Conservation (phyloP, 2,113 vertebrate genomes). For the Xiphias gladius region DNA sequence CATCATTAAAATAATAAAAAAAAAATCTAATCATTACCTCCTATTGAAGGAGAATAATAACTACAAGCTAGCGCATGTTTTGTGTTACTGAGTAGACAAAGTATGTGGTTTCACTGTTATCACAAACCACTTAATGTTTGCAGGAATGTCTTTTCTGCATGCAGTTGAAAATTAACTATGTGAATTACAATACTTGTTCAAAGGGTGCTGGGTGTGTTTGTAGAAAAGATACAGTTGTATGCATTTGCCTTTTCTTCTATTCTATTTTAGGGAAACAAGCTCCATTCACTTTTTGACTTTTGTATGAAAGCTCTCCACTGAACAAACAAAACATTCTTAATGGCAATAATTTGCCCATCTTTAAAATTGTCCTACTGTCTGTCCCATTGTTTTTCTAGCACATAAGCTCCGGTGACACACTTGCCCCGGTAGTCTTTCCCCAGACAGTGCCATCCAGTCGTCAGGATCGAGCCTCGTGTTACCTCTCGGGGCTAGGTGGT, state of each 20-base stretch:
- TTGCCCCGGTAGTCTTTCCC: neutral
- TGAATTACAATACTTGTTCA: conserved; percentile 37
- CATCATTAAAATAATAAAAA: neutral
- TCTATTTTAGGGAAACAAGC: neutral
- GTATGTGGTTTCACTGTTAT: neutral
- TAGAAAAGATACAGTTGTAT: neutral
- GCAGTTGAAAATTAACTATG: conserved; percentile 68
- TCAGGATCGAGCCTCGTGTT: conserved; percentile 44
- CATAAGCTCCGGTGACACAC: conserved; percentile 9
- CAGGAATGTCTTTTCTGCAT: conserved; percentile 19
- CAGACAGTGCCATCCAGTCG: conserved; percentile 22
- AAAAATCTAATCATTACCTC: neutral
- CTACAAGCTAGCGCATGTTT: neutral
- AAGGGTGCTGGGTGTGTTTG: conserved; percentile 61
- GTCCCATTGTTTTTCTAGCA: neutral
- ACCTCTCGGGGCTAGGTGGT: conserved; percentile 50
- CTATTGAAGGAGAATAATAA: neutral
- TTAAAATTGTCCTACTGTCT: neutral
- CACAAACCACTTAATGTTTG: conserved; percentile 29
- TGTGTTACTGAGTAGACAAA: neutral
- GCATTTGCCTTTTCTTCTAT: conserved; percentile 1
- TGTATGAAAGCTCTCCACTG: conserved; percentile 12
- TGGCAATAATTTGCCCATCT: neutral
- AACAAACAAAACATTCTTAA: conserved; percentile 14
- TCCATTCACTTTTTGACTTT: conserved; percentile 21